Conservation (phyloP, 2,113 vertebrate species). For the Thymallus thymallus region DNA sequence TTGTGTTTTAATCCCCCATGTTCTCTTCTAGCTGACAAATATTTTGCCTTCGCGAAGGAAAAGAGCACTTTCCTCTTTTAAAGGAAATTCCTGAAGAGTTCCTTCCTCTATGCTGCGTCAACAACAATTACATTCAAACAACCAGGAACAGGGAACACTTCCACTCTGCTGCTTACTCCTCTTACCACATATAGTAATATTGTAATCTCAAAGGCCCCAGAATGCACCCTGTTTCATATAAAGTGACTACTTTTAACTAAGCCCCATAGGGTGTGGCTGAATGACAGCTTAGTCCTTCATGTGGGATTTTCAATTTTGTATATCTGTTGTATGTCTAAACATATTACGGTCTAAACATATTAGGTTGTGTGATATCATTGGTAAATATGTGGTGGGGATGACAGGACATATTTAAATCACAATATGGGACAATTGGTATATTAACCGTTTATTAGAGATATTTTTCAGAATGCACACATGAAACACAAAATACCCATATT, state of each 20-base stretch:
- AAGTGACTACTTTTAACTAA: too few relatives aligned
- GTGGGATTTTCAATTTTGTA: too few relatives aligned
- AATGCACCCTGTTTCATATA: too few relatives aligned
- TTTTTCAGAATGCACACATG: conserved; percentile 67
- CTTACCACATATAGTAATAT: too few relatives aligned
- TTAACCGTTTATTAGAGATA: conserved; percentile 69
- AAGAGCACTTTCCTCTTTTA: conserved; percentile 64
- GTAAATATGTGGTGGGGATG: too few relatives aligned
- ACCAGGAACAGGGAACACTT: conserved; percentile 57
- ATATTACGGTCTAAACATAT: too few relatives aligned
- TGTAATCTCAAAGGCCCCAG: too few relatives aligned
- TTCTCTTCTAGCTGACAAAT: conserved; percentile 46
- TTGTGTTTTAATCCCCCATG: conserved; percentile 44
- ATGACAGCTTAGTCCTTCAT: too few relatives aligned
- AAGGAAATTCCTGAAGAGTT: conserved; percentile 71
- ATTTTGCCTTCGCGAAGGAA: conserved; percentile 64
- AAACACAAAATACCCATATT: conserved; percentile 49
- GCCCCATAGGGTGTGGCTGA: too few relatives aligned
- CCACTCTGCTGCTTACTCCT: conserved; percentile 26
- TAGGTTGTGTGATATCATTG: too few relatives aligned
- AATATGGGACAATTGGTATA: conserved; percentile 31
- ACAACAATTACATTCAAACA: conserved; percentile 66
- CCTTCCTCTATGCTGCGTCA: conserved; percentile 64
- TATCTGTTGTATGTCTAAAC: too few relatives aligned
- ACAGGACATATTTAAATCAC: too few relatives aligned